Percentiles rank a stretch among this genome's conserved stretches.
These are phyloP conservation scores for Caprella mutica DNA, from an alignment of 2,888 invertebrate genomes.

Conservation along the genomic window DNA sequence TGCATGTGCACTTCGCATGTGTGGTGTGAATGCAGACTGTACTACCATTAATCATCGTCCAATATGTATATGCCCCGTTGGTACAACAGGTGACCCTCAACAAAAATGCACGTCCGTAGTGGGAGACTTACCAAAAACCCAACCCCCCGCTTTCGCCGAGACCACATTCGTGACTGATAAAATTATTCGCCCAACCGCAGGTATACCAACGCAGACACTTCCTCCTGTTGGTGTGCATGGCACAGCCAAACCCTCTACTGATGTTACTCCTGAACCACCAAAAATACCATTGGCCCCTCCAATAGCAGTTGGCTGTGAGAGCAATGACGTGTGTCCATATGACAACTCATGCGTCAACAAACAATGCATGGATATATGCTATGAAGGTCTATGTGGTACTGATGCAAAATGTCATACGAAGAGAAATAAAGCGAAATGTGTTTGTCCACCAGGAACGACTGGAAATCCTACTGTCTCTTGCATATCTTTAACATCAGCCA, in stretches of 20 bases:
- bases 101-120: conserved; percentile 56
- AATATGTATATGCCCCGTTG: conserved; percentile 50
- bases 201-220: not conserved
- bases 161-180: conserved; percentile 4
- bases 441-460: conserved; percentile 38
- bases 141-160: conserved; percentile 9
- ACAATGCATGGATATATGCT: conserved; percentile 74
- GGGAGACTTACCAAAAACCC: conserved; percentile 9
- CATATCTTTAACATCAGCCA: not conserved
- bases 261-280: conserved; percentile 7
- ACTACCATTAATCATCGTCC: conserved; percentile 55
- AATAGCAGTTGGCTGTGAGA: conserved; percentile 38
- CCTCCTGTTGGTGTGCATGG: conserved; percentile 7
- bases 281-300: conserved; percentile 14
- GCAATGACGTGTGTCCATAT: conserved; percentile 58
- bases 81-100: conserved; percentile 65
- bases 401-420: conserved; percentile 38
- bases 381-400: conserved; percentile 45
- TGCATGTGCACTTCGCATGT: conserved; percentile 61
- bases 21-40: conserved; percentile 68
- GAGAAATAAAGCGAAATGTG: conserved; percentile 38
- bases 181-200: conserved; percentile 12
- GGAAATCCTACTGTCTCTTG: conserved; percentile 39
- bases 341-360: conserved; percentile 55
- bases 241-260: not conserved